phyloP scores from a whole-genome alignment of 1,140 invertebrate species.

The Drosophila micromelanica region DNA sequence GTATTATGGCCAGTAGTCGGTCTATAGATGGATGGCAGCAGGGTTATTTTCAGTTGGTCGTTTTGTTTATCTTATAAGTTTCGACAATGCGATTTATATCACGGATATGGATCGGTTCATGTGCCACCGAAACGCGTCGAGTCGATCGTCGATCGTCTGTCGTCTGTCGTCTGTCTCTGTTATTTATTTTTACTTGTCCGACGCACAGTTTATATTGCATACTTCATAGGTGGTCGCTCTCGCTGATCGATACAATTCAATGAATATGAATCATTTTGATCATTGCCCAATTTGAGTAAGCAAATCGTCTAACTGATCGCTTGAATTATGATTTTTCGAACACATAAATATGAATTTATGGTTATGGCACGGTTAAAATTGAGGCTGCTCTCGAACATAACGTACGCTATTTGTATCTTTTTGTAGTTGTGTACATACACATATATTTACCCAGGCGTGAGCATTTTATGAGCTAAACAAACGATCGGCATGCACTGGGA shows the following conservation, averaged over 20 bases:
- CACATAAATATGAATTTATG: constrained; percentile 52
- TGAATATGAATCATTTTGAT: constrained; percentile 51
- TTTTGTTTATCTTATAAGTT: constrained; percentile 70
- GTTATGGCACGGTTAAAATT: neutral
- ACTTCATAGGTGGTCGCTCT: constrained; percentile 73
- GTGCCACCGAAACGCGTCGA: neutral
- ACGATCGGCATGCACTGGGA: constrained; percentile 16
- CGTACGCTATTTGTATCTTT: constrained; percentile 29
- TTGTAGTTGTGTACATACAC: too few species aligned
- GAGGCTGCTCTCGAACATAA: constrained; percentile 6
- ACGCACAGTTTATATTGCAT: constrained; percentile 74
- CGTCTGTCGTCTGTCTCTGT: constrained; percentile 14
- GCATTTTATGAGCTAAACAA: constrained; percentile 22
- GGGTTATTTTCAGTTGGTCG: constrained; percentile 55
- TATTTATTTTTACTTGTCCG: constrained; percentile 76
- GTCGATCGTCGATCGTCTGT: too few species aligned
- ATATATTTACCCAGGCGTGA: neutral
- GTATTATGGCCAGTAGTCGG: constrained; percentile 12
- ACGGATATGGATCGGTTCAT: constrained; percentile 50
- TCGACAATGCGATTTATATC: constrained; percentile 70
- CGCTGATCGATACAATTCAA: constrained; percentile 48
- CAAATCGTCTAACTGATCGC: constrained; percentile 36
- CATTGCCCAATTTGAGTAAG: neutral
- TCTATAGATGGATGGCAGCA: constrained; percentile 29
- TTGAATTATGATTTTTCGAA: constrained; percentile 54